A percentile compares a stretch with the other conserved stretches of the same genome.
Evolutionary conservation across 2,888 invertebrate genomes (phyloP).

Genomic region (Polydrusus cervinus): DNA sequence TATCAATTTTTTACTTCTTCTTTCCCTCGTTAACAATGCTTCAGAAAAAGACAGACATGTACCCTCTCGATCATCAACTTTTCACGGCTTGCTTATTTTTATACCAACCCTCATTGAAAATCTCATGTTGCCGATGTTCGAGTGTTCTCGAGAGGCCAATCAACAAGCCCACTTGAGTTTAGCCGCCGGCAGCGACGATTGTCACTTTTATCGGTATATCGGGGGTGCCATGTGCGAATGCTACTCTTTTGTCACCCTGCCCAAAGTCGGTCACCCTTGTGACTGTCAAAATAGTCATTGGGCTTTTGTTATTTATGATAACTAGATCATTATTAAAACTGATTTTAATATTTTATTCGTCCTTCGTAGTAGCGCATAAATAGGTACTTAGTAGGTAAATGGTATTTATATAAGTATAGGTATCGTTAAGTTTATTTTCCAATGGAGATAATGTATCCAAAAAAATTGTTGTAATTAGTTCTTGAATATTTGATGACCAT

Average conservation of each 20-base stretch:
- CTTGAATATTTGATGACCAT: too few relatives aligned
- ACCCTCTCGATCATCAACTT: constrained; percentile 30
- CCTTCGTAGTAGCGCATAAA: too few relatives aligned
- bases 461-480: too few relatives aligned
- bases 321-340: constrained; percentile 36
- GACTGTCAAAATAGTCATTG: constrained; percentile 44
- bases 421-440: too few relatives aligned
- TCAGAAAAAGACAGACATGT: constrained; percentile 26
- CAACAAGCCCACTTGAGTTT: constrained; percentile 42
- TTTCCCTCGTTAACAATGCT: constrained; percentile 9
- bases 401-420: too few relatives aligned
- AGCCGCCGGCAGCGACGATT: constrained; percentile 36
- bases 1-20: neutral
- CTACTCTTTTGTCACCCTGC: constrained; percentile 39
- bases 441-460: too few relatives aligned
- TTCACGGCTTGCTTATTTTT: constrained; percentile 24
- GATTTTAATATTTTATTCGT: too few relatives aligned
- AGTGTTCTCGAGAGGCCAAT: constrained; percentile 56
- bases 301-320: constrained; percentile 43
- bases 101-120: constrained; percentile 43
- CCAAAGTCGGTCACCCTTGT: constrained; percentile 28
- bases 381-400: too few relatives aligned
- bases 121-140: constrained; percentile 48
- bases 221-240: constrained; percentile 36
- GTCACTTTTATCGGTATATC: constrained; percentile 38